These are phyloP conservation scores for Hirundo rustica DNA, from an alignment of 2,797 vertebrate genomes.

Conservation along the genomic window DNA sequence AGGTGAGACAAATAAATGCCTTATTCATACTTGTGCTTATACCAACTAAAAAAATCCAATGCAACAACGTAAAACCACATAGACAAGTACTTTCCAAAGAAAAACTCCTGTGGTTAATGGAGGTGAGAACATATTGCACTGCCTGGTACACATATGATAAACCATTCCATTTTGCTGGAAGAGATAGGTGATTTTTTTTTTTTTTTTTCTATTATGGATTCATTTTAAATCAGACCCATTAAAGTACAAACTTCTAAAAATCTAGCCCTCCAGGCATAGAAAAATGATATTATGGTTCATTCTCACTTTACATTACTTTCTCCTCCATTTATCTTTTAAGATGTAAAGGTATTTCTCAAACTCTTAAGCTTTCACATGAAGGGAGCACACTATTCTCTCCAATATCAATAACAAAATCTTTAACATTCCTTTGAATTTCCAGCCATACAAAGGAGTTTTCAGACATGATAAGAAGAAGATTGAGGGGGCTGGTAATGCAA, in stretches of 20 bases:
- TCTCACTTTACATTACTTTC: neutral
- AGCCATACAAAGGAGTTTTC: neutral
- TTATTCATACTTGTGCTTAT: neutral
- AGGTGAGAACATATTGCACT: constrained; percentile 4
- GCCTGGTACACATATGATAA: neutral
- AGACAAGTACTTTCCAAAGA: neutral
- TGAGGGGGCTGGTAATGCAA: neutral
- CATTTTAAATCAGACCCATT: neutral
- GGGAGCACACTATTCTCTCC: neutral
- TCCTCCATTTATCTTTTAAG: neutral
- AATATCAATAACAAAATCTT: neutral
- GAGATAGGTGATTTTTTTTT: neutral
- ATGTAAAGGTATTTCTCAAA: neutral
- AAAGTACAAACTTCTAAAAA: neutral
- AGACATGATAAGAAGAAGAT: neutral
- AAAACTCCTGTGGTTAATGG: neutral
- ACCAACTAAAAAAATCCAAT: neutral
- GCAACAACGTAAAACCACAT: neutral
- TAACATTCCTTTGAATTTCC: neutral
- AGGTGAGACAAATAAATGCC: neutral
- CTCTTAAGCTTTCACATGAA: neutral
- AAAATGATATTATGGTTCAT: neutral
- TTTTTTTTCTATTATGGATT: neutral
- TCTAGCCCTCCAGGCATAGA: neutral
- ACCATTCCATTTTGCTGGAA: neutral